phyloP scores from a whole-genome alignment of 2,797 vertebrate species.

The Hemibagrus guttatus region DNA sequence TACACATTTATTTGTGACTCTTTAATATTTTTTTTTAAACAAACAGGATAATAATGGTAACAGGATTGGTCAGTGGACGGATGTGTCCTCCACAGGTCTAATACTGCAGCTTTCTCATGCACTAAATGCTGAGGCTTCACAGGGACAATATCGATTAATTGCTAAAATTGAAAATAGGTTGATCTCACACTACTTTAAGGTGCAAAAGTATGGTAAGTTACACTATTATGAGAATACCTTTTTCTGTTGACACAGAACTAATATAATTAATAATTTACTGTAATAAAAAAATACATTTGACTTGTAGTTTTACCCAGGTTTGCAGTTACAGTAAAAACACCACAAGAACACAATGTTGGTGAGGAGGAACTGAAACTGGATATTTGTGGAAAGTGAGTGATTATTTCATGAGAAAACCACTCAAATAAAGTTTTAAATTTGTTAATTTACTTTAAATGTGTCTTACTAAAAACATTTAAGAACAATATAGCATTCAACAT shows the following conservation, averaged over 20 bases:
- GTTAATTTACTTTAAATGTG: neutral
- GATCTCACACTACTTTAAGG: slow-evolving; percentile 31
- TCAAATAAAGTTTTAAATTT: neutral
- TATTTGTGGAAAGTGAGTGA: slow-evolving; percentile 51
- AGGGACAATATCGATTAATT: slow-evolving; percentile 34
- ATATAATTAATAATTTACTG: neutral
- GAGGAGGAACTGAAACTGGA: slow-evolving; percentile 16
- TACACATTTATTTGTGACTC: neutral
- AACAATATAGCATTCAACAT: neutral
- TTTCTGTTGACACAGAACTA: neutral
- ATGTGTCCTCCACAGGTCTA: slow-evolving; percentile 41
- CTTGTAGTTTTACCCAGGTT: slow-evolving; percentile 52
- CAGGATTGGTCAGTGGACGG: slow-evolving; percentile 54
- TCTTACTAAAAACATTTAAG: neutral
- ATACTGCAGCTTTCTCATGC: slow-evolving; percentile 51
- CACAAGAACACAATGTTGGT: slow-evolving; percentile 11
- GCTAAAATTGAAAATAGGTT: neutral
- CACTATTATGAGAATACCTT: neutral
- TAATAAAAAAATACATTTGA: neutral
- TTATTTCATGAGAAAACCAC: neutral
- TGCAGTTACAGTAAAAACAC: slow-evolving; percentile 35
- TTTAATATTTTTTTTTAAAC: neutral
- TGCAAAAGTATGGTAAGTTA: slow-evolving; percentile 55
- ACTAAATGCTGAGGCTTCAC: slow-evolving; percentile 46
- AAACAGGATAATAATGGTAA: slow-evolving; percentile 40